Evolutionary conservation across 2,113 vertebrate genomes (phyloP).

Genomic region (Microcebus murinus): DNA sequence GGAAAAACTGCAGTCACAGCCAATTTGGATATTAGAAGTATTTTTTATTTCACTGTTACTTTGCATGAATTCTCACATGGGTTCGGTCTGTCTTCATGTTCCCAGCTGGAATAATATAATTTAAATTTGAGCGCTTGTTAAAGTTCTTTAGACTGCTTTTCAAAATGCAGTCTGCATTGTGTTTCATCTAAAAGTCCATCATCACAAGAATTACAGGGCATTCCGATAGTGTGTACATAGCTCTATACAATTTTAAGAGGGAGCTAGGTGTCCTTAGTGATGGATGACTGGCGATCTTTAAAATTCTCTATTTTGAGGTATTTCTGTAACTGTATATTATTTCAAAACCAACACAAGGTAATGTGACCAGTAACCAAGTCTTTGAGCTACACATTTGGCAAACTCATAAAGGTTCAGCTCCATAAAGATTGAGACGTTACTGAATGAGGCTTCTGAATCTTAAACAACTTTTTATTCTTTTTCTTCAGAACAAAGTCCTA

Average conservation of each 20-base stretch:
- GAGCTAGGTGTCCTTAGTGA: background rate
- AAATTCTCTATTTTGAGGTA: background rate
- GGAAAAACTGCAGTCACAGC: conserved; percentile 91
- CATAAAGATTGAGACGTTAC: background rate
- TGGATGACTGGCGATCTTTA: background rate
- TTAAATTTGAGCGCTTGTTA: background rate
- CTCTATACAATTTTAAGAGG: background rate
- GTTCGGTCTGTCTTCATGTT: background rate
- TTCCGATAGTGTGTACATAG: background rate
- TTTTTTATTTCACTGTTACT: background rate
- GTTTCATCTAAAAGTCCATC: background rate
- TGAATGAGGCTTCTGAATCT: background rate
- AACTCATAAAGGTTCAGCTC: background rate
- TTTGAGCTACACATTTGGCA: background rate
- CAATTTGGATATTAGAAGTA: conserved; percentile 93
- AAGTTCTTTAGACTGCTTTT: background rate
- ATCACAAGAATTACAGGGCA: background rate
- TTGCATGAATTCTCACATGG: background rate
- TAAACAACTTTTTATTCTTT: background rate
- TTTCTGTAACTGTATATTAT: background rate
- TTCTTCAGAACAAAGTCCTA: background rate
- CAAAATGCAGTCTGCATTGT: background rate
- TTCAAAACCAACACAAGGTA: background rate
- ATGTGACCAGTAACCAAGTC: background rate
- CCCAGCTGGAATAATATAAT: background rate